Percentiles rank a stretch among this genome's conserved stretches.
phyloP scores from a whole-genome alignment of 2,797 vertebrate genomes.

The Phrynocephalus guinanensis region DNA sequence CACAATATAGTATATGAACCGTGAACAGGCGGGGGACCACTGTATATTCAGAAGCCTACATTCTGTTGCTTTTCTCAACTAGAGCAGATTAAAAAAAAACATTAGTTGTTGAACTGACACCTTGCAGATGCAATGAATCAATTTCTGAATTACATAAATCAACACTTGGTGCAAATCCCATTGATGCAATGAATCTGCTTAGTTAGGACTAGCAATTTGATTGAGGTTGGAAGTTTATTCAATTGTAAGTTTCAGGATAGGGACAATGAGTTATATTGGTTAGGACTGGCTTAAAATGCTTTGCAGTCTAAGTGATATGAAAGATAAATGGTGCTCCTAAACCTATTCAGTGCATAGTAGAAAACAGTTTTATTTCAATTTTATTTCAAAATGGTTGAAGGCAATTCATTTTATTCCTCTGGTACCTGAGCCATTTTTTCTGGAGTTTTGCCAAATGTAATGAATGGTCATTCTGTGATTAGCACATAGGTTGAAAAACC shows the following conservation, averaged over 20 bases:
- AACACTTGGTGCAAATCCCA: too few species aligned
- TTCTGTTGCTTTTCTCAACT: too few species aligned
- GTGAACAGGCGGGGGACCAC: too few species aligned
- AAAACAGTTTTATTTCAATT: neutral
- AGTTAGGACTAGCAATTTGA: too few species aligned
- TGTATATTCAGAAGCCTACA: neutral
- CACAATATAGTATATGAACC: too few species aligned
- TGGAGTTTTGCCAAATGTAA: constrained; percentile 3
- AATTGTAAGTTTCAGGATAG: neutral
- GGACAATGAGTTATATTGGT: neutral
- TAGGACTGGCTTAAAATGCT: neutral
- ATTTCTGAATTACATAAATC: too few species aligned
- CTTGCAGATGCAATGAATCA: too few species aligned
- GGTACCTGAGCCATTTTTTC: neutral
- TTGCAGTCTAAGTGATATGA: neutral
- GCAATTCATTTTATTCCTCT: too few species aligned
- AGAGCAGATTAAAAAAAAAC: too few species aligned
- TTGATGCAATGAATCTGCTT: too few species aligned
- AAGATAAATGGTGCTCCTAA: neutral
- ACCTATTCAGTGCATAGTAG: neutral
- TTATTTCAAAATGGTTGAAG: too few species aligned
- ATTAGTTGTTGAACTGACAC: too few species aligned
- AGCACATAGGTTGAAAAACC: fast-evolving
- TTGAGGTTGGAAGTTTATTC: neutral
- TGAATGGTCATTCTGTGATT: constrained; percentile 20